Base-by-base conservation (phyloP, 2,888 invertebrate species). In the Thymelicus sylvestris region DNA sequence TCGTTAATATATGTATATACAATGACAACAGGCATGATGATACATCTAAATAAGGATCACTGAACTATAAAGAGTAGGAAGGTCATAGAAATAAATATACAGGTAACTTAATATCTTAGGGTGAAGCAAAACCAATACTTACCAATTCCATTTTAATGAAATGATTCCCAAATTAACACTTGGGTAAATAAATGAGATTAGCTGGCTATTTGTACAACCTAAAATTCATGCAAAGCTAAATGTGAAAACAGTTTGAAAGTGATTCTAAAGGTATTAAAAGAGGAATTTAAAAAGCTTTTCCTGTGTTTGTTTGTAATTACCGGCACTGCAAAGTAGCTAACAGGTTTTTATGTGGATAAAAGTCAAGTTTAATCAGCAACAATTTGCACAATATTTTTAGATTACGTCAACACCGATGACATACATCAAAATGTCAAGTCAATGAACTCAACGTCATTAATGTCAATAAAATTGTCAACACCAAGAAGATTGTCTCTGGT, bases 171-270 rank as follows among this genome's bases (percentile, higher is more conserved):
- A 41, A 67, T 61, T 19, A 66, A 71, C 66, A 71, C 66, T 61
- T 71, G 71, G 50, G 66, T 66, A 71, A 71, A 71, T 66, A 66
- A 66, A 71, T 52, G 39, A 44, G 8, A 59, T 59, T 64, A 12
- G 38, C n/a, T 55, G 52, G n/a, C 24, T 41, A 41, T 70, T 60
- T 41, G 48, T 65, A 39, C 39, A 70, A 65, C 63, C 64, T 69
- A 69, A 24, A 67, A 62, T 19, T 48, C 69, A 69, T 69, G 69
- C 69, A 69, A 68, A 39, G 55, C 15, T 12, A 38, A 44, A 57
- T 48, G 48, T 64, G 52, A 63, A 62, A 63, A 57, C 19, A 47
- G 24, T 24, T 48, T 64, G 13, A 52, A 12, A 24, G 13, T 66
- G 65, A 52, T 39, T 15, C 1, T 44, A 52, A n/a, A 52, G 12